These are phyloP conservation scores for Prenolepis imparis DNA, from an alignment of 2,888 invertebrate species.

Conservation along the genomic window DNA sequence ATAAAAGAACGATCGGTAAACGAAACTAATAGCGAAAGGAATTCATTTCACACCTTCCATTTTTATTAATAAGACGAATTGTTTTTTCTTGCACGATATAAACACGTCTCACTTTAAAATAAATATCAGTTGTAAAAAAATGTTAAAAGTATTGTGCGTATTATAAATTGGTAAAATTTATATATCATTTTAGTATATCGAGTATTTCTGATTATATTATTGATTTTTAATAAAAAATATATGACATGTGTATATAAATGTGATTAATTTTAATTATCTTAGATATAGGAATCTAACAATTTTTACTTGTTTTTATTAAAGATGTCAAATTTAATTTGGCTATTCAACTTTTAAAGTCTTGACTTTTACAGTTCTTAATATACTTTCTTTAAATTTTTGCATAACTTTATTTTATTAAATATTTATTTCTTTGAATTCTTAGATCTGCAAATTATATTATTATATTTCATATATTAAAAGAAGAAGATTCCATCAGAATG, in stretches of 20 bases:
- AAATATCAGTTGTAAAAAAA: neutral
- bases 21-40: constrained; percentile 27
- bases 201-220: neutral
- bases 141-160: neutral
- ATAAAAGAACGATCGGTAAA: constrained; percentile 60
- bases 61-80: constrained; percentile 19
- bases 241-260: neutral
- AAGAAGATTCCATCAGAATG: neutral
- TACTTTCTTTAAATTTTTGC: neutral
- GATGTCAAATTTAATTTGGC: neutral
- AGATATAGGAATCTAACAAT: neutral
- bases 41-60: constrained; percentile 46
- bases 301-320: neutral
- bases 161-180: neutral
- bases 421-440: neutral
- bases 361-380: neutral
- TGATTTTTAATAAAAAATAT: neutral
- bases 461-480: neutral
- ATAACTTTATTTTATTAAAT: neutral
- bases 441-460: neutral
- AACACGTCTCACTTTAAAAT: neutral
- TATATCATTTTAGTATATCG: neutral
- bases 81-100: constrained; percentile 10
- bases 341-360: neutral
- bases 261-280: constrained; percentile 8